Evolutionary conservation across 2,113 vertebrate genomes (phyloP), one percentile per base, ranked within the genome.

Genomic region (Anarrhichthys ocellatus): DNA sequence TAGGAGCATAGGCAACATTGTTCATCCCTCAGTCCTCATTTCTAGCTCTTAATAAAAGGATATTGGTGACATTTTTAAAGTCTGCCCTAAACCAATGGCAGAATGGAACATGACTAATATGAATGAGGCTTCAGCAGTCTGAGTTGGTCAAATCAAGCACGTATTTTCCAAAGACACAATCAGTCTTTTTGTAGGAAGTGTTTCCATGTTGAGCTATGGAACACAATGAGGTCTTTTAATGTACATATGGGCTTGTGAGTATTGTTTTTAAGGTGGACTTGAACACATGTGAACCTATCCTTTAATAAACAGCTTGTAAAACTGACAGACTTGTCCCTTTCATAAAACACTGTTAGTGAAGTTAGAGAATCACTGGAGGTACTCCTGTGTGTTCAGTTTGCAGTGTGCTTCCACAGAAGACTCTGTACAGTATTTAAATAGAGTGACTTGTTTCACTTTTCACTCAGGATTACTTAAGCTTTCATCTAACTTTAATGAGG

Each of bases 401-500:
- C 22, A 27, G 17, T 9, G 2, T 13, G 2, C 34, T 62, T 29
- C 40, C 9, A 3, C 36, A 58, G 34, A 76, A 4, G 7, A 65
- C 38, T 74, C 20, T 46, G 36, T 59, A 66, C 54, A 52, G 36
- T 59, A 34, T 84, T 85, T 85, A 73, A 81, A 80, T 62, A 22
- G 27, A 77, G 9, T 29, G 42, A 61, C 46, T 42, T 70, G 78
- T 88, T 88, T 86, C 52, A 48, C 81, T 64, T 82, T 80, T 77
- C 54, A 24, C 56, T 82, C 76, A 34, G 59, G 58, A 15, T 86
- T 80, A 83, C 64, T 87, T 81, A 80, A 85, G 11, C n/a, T 56
- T 82, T 67, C 74, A 87, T 91, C 40, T 32, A 83, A 87, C 73
- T 90, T 90, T 86, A 83, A 92, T 82, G 70, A 58, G 20, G 9